Percentiles rank a stretch among this genome's conserved stretches.
These are phyloP conservation scores for Piprites chloris DNA, from an alignment of 2,113 vertebrate genomes.

Conservation along the genomic window DNA sequence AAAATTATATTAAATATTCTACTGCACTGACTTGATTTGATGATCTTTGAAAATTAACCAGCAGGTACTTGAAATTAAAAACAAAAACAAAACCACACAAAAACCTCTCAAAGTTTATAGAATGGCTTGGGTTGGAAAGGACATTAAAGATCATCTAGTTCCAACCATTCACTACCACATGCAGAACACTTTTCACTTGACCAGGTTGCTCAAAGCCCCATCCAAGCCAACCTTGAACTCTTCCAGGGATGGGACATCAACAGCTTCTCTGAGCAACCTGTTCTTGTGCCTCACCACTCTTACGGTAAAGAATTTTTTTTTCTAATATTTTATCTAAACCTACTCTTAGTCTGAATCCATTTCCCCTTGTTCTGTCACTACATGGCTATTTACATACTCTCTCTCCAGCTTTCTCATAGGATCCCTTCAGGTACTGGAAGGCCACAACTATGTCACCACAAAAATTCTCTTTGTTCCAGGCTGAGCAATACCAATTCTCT, in stretches of 20 bases:
- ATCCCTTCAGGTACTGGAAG: background rate
- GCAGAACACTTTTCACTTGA: rapidly evolving
- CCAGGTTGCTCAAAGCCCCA: background rate
- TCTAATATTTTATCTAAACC: background rate
- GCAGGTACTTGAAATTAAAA: background rate
- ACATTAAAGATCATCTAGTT: background rate
- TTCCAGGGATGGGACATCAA: background rate
- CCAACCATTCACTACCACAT: background rate
- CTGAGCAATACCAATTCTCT: background rate
- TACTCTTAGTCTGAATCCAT: background rate
- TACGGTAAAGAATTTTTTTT: background rate
- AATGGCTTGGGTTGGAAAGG: background rate
- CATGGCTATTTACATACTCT: background rate
- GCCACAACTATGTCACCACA: background rate
- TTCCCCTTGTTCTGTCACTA: background rate
- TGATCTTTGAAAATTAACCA: background rate
- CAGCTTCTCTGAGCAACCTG: background rate
- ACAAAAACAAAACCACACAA: background rate
- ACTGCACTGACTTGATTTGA: background rate
- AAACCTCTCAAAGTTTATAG: background rate
- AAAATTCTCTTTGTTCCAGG: background rate
- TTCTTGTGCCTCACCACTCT: background rate
- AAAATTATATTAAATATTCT: background rate
- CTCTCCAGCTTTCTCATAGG: background rate
- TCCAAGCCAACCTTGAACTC: background rate